Conservation (phyloP, 2,888 invertebrate genomes). For the Glaucopsyche alexis region DNA sequence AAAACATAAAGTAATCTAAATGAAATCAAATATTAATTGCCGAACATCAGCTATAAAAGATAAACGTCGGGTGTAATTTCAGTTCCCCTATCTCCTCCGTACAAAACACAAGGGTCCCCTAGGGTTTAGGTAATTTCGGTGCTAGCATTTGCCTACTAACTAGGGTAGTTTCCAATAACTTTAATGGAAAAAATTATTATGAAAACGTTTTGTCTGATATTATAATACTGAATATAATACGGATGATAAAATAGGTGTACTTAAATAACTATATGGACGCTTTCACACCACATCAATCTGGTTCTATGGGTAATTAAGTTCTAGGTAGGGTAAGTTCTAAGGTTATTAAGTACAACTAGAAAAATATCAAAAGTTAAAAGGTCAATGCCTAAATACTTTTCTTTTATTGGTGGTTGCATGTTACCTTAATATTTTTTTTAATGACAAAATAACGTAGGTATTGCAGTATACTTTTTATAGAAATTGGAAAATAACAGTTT, state of each 20-base stretch:
- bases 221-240: not conserved
- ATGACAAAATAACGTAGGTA: no score
- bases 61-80: not conserved
- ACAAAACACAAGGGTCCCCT: conserved; percentile 1
- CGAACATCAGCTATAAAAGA: conserved; percentile 4
- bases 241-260: not conserved
- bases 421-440: no score
- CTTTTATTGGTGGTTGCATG: no score
- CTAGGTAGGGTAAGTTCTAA: no score
- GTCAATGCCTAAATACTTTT: no score
- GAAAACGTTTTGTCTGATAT: not conserved
- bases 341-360: no score
- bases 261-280: no score
- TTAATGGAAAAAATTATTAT: not conserved
- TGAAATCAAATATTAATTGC: not conserved
- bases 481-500: no score
- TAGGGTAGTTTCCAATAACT: not conserved
- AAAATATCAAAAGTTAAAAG: no score
- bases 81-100: not conserved
- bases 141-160: not conserved
- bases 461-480: no score
- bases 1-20: not conserved
- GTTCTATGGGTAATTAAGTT: no score
- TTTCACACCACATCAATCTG: no score
- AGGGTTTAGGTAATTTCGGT: not conserved